Base-by-base conservation (phyloP, 2,888 invertebrate genomes). In the Blastobasis lacticolella region DNA sequence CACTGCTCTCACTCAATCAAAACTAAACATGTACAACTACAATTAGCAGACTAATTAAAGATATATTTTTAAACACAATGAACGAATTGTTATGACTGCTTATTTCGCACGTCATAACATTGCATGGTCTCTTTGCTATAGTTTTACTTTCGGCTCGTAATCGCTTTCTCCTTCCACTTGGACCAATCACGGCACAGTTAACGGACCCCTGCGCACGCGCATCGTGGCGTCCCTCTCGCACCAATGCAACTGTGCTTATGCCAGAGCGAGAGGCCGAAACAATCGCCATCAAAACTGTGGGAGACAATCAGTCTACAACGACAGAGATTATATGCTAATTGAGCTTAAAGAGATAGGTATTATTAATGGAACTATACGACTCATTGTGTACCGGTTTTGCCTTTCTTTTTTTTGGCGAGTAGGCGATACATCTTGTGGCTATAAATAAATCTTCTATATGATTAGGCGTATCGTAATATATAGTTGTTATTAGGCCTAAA, bases 281-380 rank as follows among this genome's bases (percentile, higher is more conserved):
- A 81, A 81, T 77, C 65, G 69, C 70, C 74, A 80, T 78, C 78
- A 73, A 79, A 68, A 62, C 67, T 71, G 67, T 73, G 73, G 69
- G 75, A 74, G 75, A 72, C 75, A 71, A 62, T 40, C 50, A 45
- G 74, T 73, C 75, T 71, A 66, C 49, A 51, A 42, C 9, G 57
- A 58, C 62, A 46, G 55, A 59, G 70, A 74, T 75, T 70, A 70
- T 62, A 73, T 65, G 71, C 61, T 69, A 71, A 72, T 73, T 64
- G 54, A 58, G 58, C 57, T 66, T 57, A 58, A 59, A 58, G 46
- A 23, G 23, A 23, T 23, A 23, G 23, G 54, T 63, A 66, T 67
- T 71, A 76, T 73, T 74, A 74, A 70, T 72, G 66, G 65, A 69
- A 68, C 67, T 60, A 65, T 69, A 61, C 56, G 58, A 8, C 44